Percentiles rank a stretch among this genome's conserved stretches.
Conservation (phyloP, 2,888 invertebrate species). For the Limnephilus auricula region DNA sequence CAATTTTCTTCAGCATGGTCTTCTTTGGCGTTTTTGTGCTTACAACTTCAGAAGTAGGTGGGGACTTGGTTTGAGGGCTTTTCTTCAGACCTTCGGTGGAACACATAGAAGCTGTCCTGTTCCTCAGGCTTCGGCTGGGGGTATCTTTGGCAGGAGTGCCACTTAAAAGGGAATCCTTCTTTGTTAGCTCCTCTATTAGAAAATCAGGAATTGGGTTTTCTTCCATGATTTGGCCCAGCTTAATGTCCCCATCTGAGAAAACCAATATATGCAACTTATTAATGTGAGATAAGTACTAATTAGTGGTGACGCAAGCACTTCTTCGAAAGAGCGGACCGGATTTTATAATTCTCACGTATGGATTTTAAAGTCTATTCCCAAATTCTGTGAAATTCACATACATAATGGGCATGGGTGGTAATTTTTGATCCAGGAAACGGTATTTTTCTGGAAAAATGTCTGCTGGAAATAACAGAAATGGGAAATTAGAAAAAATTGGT, state of each 20-base stretch:
- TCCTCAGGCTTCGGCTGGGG: constrained; percentile 55
- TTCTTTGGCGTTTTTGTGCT: constrained; percentile 55
- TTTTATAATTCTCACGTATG: too few species aligned
- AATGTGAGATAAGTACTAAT: too few species aligned
- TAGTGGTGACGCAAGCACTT: too few species aligned
- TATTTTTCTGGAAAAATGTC: too few species aligned
- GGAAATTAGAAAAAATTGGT: too few species aligned
- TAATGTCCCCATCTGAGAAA: constrained; percentile 8
- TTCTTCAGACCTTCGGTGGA: constrained; percentile 3
- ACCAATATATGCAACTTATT: neutral
- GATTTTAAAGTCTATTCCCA: too few species aligned
- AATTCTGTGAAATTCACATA: too few species aligned
- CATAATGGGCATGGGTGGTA: too few species aligned
- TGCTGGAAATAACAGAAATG: too few species aligned
- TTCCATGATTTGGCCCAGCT: constrained; percentile 12
- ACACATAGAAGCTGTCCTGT: constrained; percentile 9
- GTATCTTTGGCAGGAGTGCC: constrained; percentile 17
- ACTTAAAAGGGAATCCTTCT: neutral
- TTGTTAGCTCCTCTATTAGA: neutral
- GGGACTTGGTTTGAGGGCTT: neutral
- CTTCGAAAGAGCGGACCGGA: too few species aligned
- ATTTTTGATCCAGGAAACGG: too few species aligned
- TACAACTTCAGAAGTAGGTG: neutral
- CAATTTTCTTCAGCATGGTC: constrained; percentile 34
- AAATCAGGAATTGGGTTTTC: constrained; percentile 22